Conservation (phyloP, 1,140 invertebrate genomes). For the Brachionus rotundiformis region DNA sequence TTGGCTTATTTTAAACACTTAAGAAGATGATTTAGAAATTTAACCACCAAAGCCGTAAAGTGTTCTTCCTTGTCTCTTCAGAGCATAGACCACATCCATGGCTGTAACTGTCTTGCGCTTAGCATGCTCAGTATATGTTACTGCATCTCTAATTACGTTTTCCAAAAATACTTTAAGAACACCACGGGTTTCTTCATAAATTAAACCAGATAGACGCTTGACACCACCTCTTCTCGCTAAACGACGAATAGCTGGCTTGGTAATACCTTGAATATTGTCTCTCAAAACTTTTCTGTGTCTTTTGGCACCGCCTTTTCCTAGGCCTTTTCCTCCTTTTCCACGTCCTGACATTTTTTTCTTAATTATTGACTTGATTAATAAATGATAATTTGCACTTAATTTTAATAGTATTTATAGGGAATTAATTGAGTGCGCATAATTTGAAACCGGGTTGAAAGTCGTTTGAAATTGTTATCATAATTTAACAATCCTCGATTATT, state of each 20-base stretch:
- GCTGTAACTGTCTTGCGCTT: conserved; percentile 80
- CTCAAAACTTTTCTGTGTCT: conserved; percentile 65
- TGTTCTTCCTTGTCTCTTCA: conserved; percentile 77
- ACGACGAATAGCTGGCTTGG: conserved; percentile 71
- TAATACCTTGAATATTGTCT: conserved; percentile 77
- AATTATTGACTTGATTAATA: not conserved
- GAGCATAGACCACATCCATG: conserved; percentile 82
- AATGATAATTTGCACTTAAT: not conserved
- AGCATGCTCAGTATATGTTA: conserved; percentile 80
- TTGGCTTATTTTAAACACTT: not conserved
- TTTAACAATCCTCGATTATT: not conserved
- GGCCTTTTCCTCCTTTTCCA: conserved; percentile 60
- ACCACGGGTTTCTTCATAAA: conserved; percentile 73
- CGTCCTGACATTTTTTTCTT: conserved; percentile 57
- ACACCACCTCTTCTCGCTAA: conserved; percentile 75
- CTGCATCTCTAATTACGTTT: conserved; percentile 78
- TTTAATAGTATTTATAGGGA: not conserved
- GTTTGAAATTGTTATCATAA: not conserved
- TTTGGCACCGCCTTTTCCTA: conserved; percentile 61
- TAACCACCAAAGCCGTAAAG: conserved; percentile 70
- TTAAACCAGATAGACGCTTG: conserved; percentile 74
- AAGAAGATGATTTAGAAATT: conserved; percentile 52
- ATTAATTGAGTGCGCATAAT: not conserved
- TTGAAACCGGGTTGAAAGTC: not conserved
- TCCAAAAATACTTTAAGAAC: conserved; percentile 79